These are phyloP conservation scores for Percina caprodes DNA, from an alignment of 2,113 vertebrate genomes.

Conservation along the genomic window DNA sequence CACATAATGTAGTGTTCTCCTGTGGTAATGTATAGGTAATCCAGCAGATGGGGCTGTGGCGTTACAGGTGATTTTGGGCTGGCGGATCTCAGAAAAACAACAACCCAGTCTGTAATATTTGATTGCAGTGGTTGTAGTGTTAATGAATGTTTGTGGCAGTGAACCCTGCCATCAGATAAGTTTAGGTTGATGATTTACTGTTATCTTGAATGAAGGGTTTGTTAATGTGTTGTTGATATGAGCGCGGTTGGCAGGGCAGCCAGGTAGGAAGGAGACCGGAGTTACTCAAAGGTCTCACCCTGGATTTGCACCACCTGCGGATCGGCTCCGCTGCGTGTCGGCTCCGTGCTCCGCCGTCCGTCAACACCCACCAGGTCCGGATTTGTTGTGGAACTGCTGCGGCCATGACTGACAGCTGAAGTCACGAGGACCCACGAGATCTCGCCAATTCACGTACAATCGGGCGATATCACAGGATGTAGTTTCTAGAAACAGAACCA, in stretches of 20 bases:
- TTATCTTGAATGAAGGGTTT: neutral
- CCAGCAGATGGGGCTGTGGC: constrained; percentile 72
- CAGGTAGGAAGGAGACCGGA: neutral
- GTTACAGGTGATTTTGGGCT: neutral
- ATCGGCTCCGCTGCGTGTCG: too few relatives aligned
- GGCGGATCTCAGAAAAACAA: neutral
- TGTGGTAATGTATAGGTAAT: neutral
- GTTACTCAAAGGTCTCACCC: too few relatives aligned
- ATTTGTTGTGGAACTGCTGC: too few relatives aligned
- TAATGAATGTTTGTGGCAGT: neutral
- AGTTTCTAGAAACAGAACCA: too few relatives aligned
- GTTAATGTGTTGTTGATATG: neutral
- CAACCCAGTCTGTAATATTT: neutral
- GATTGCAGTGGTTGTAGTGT: neutral
- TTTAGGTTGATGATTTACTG: neutral
- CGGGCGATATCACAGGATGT: too few relatives aligned
- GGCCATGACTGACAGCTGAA: too few relatives aligned
- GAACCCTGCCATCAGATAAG: neutral
- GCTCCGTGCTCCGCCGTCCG: too few relatives aligned
- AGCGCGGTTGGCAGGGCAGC: neutral
- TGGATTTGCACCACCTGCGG: too few relatives aligned
- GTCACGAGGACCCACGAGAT: too few relatives aligned
- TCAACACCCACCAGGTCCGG: too few relatives aligned
- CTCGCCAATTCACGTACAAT: too few relatives aligned
- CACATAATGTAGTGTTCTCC: neutral